A percentile compares a stretch with the other conserved stretches of the same genome.
Evolutionary conservation across 2,888 invertebrate species (phyloP).

Genomic region (Ophion slaviceki): DNA sequence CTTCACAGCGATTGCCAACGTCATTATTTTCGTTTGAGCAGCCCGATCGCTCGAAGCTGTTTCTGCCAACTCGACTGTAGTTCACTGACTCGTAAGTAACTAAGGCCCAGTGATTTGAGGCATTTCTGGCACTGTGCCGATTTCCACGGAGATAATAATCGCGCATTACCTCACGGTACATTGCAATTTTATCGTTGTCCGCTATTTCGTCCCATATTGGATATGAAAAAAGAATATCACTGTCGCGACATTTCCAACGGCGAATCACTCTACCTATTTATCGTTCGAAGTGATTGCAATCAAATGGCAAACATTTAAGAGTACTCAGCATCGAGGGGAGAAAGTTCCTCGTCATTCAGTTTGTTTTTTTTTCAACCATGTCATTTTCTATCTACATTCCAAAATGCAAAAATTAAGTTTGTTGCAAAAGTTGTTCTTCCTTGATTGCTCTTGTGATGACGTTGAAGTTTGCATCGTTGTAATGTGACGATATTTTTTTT

Average conservation of each 20-base stretch:
- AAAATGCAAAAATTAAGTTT: not conserved
- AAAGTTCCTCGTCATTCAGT: not conserved
- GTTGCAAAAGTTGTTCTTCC: not conserved
- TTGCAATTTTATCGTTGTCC: constrained; percentile 36
- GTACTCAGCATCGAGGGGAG: too few species aligned
- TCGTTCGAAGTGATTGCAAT: not conserved
- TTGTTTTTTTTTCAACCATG: not conserved
- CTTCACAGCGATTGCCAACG: constrained; percentile 42
- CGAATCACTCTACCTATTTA: not conserved
- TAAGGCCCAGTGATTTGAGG: constrained; percentile 55
- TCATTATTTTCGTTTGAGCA: constrained; percentile 67
- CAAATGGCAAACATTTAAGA: not conserved
- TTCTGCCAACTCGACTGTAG: constrained; percentile 18
- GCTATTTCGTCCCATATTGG: not conserved
- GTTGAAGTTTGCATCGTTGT: too few species aligned
- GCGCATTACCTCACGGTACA: constrained; percentile 4
- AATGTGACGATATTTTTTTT: too few species aligned
- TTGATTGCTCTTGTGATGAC: too few species aligned
- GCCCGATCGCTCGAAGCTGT: constrained; percentile 36
- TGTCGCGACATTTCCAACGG: constrained; percentile 1
- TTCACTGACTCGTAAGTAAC: constrained; percentile 47
- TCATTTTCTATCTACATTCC: too few species aligned
- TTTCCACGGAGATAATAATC: constrained; percentile 51
- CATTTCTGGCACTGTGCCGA: constrained; percentile 67
- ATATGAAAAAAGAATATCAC: not conserved